Percentiles rank a stretch among this genome's conserved stretches.
Conservation (phyloP, 2,113 vertebrate genomes). For the Origma solitaria region DNA sequence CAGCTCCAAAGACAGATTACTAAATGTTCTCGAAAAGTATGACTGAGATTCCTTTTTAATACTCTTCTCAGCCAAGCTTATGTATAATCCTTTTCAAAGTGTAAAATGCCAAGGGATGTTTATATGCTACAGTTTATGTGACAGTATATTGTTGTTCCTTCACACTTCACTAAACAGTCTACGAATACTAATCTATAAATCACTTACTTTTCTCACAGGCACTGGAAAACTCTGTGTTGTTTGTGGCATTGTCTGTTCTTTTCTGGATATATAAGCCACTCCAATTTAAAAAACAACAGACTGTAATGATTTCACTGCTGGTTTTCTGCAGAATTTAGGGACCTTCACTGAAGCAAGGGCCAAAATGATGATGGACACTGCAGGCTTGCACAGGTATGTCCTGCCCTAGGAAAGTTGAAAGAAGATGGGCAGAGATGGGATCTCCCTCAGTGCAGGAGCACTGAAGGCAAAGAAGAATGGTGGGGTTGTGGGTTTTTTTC, state of each 20-base stretch:
- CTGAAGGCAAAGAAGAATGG: not conserved
- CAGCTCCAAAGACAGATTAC: constrained; percentile 16
- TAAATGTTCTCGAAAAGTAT: constrained; percentile 31
- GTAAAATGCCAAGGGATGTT: constrained; percentile 59
- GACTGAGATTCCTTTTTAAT: constrained; percentile 55
- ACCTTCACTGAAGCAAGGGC: not conserved
- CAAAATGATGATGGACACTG: not conserved
- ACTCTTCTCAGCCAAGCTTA: constrained; percentile 36
- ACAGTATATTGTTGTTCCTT: constrained; percentile 33
- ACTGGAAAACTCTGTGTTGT: not conserved
- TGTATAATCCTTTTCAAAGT: constrained; percentile 56
- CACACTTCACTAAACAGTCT: constrained; percentile 27
- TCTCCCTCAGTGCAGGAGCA: not conserved
- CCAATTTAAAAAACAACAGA: not conserved
- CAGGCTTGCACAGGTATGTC: not conserved
- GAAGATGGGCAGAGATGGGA: not conserved
- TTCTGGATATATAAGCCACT: not conserved
- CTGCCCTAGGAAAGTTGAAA: not conserved
- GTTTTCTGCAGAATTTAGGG: not conserved
- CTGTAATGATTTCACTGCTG: not conserved
- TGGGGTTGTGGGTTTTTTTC: not conserved
- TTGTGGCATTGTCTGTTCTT: not conserved
- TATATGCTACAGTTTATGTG: constrained; percentile 37
- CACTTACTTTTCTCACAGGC: not conserved
- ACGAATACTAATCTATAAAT: constrained; percentile 34